Evolutionary conservation across 2,888 invertebrate genomes (phyloP).

Genomic region (Macaria liturata): DNA sequence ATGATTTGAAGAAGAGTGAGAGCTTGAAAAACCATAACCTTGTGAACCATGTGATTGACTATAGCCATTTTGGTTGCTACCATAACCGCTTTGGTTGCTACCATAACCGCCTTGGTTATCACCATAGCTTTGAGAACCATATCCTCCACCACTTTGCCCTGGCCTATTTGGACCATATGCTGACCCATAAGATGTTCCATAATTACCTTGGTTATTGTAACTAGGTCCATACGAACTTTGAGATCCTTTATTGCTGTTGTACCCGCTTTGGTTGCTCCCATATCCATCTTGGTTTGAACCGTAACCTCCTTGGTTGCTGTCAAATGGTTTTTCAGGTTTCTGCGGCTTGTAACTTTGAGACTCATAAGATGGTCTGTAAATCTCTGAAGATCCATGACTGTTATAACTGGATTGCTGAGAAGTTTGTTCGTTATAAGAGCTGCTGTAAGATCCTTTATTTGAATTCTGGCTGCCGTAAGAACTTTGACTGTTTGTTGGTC

Average conservation of each 20-base stretch:
- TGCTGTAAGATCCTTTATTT: constrained; percentile 23
- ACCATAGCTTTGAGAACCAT: constrained; percentile 9
- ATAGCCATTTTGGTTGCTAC: constrained; percentile 3
- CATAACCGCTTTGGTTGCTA: constrained; percentile 14
- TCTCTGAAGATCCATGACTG: constrained; percentile 26
- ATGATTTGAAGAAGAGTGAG: constrained; percentile 7
- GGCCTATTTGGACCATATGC: too few species aligned
- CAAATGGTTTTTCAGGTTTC: constrained; percentile 30
- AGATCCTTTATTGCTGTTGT: constrained; percentile 12
- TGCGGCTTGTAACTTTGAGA: constrained; percentile 27
- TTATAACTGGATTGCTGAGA: constrained; percentile 20
- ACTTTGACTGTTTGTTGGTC: constrained; percentile 13
- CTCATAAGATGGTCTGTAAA: constrained; percentile 22
- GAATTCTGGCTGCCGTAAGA: constrained; percentile 22
- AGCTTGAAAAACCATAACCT: constrained; percentile 14
- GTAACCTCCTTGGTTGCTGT: constrained; percentile 24
- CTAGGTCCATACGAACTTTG: constrained; percentile 15
- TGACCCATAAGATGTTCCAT: constrained; percentile 7
- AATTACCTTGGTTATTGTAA: constrained; percentile 16
- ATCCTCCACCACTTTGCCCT: too few species aligned
- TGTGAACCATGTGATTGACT: constrained; percentile 6
- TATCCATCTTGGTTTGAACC: neutral
- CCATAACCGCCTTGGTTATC: constrained; percentile 15
- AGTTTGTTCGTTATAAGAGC: constrained; percentile 20
- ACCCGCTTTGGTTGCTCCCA: constrained; percentile 10